A percentile compares a stretch with the other conserved stretches of the same genome.
Conservation (phyloP, 2,888 invertebrate genomes). For the Lycia hirtaria region DNA sequence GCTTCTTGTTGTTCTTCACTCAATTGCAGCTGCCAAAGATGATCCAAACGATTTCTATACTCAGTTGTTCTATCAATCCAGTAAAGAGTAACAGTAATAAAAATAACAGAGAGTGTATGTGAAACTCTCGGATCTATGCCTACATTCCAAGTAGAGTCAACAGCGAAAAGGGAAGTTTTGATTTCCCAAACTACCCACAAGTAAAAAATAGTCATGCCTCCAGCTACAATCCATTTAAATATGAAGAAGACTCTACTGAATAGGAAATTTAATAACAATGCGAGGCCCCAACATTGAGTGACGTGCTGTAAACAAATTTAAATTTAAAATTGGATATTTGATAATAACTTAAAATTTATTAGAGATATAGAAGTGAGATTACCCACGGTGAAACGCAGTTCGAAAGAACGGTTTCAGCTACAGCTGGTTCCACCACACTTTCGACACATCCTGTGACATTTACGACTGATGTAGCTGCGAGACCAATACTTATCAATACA, state of each 20-base stretch:
- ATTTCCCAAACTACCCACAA: constrained; percentile 88
- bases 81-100: constrained; percentile 91
- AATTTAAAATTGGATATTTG: constrained; percentile 1
- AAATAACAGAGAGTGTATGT: constrained; percentile 90
- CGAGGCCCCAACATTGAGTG: constrained; percentile 88
- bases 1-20: constrained; percentile 95
- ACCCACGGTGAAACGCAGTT: constrained; percentile 83
- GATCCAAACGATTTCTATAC: constrained; percentile 94
- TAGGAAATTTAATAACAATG: constrained; percentile 89
- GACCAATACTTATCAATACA: constrained; percentile 87
- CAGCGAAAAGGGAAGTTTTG: constrained; percentile 83
- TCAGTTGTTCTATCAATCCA: constrained; percentile 95
- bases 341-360: neutral
- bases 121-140: constrained; percentile 88
- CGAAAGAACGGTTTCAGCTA: constrained; percentile 61
- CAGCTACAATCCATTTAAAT: constrained; percentile 90
- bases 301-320: constrained; percentile 88
- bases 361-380: constrained; percentile 51
- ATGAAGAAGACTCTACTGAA: constrained; percentile 94
- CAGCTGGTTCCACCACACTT: constrained; percentile 52
- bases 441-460: constrained; percentile 84
- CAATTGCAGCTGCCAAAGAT: constrained; percentile 87
- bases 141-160: constrained; percentile 89
- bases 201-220: constrained; percentile 87
- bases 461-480: constrained; percentile 87